Percentiles rank a stretch among this genome's conserved stretches.
phyloP scores from a whole-genome alignment of 1,140 invertebrate species.

The Brachionus calyciflorus region DNA sequence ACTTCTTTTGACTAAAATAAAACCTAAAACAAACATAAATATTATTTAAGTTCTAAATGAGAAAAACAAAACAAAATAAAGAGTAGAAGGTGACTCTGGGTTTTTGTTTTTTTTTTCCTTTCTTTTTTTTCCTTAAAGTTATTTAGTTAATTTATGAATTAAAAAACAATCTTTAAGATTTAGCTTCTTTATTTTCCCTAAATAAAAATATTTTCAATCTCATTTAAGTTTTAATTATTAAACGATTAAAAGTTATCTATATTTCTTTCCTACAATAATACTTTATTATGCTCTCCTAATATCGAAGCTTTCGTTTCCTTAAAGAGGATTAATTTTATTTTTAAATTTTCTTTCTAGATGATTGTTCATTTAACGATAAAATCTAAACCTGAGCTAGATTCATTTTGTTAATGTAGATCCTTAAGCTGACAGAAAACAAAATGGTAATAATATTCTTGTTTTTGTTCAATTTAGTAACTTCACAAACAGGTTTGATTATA shows the following conservation, averaged over 20 bases:
- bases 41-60: background rate
- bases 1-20: background rate
- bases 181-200: background rate
- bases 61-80: constrained; percentile 3
- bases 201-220: constrained; percentile 19
- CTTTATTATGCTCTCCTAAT: background rate
- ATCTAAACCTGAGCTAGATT: too few relatives aligned
- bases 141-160: constrained; percentile 39
- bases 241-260: constrained; percentile 19
- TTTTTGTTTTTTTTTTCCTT: too few relatives aligned
- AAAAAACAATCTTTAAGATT: constrained; percentile 28
- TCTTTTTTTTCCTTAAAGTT: constrained; percentile 11
- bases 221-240: constrained; percentile 23
- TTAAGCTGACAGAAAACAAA: too few relatives aligned
- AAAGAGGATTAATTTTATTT: too few relatives aligned
- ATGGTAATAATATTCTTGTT: too few relatives aligned
- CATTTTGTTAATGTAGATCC: too few relatives aligned
- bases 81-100: constrained; percentile 16
- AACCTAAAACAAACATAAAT: background rate
- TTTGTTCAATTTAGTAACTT: too few relatives aligned
- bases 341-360: too few relatives aligned
- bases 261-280: background rate
- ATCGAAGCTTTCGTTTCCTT: too few relatives aligned
- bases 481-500: too few relatives aligned
- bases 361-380: too few relatives aligned